Conservation (phyloP, 2,113 vertebrate genomes). For the Oncorhynchus gorbuscha region DNA sequence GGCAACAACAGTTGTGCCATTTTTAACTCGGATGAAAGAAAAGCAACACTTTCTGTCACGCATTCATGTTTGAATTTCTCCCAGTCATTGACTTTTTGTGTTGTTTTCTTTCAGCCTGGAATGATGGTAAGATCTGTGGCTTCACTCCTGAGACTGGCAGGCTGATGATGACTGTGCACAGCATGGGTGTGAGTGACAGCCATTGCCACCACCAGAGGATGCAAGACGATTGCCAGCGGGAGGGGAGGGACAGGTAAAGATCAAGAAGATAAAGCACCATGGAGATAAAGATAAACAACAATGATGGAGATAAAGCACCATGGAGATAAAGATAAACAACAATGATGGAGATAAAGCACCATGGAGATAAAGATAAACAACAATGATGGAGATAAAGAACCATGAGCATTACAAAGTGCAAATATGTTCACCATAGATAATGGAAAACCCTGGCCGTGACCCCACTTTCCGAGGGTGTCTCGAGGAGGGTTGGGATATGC, state of each 20-base stretch:
- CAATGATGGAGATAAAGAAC: background rate
- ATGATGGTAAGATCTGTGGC: conserved; percentile 83
- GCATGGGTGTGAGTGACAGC: conserved; percentile 76
- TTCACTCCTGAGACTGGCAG: conserved; percentile 81
- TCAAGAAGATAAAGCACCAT: background rate
- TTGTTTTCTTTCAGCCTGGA: conserved; percentile 74
- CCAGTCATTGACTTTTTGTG: no score
- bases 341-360: no score
- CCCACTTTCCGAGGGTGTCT: no score
- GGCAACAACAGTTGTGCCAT: conserved; percentile 60
- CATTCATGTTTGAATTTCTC: no score
- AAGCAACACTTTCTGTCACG: no score
- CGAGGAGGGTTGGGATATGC: no score
- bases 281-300: no score
- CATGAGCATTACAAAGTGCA: background rate
- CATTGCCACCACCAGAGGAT: conserved; percentile 77
- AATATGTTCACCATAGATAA: no score
- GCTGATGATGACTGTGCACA: conserved; percentile 71
- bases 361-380: background rate
- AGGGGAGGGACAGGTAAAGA: conserved; percentile 84
- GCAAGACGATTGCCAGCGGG: conserved; percentile 83
- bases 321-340: no score
- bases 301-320: background rate
- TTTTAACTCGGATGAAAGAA: conserved; percentile 9
- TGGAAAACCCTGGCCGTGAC: no score